Percentiles rank a stretch among this genome's conserved stretches.
phyloP scores from a whole-genome alignment of 2,113 vertebrate species.

The Macrotus californicus region DNA sequence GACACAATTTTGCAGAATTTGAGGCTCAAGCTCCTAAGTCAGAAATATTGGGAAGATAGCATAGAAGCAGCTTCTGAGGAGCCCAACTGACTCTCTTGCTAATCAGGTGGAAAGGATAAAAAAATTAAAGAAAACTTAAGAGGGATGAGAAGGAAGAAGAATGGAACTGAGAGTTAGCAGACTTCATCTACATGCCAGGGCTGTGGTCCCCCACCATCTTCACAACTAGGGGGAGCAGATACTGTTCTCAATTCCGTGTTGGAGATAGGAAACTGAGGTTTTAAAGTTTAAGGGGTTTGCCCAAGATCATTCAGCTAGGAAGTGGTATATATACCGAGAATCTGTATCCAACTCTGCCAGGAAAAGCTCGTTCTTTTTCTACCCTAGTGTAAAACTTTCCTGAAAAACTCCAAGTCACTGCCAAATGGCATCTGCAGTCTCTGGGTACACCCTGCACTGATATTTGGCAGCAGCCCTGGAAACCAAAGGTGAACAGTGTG shows the following conservation, averaged over 20 bases:
- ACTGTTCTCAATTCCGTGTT: background rate
- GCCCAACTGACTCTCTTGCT: background rate
- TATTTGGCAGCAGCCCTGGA: slow-evolving; percentile 48
- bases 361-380: background rate
- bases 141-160: background rate
- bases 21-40: background rate
- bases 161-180: background rate
- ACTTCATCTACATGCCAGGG: background rate
- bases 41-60: background rate
- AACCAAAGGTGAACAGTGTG: slow-evolving; percentile 57
- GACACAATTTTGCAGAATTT: background rate
- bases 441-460: slow-evolving; percentile 45
- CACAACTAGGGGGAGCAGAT: background rate
- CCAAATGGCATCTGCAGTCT: slow-evolving; percentile 35
- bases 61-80: background rate
- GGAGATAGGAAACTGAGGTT: background rate
- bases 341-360: background rate
- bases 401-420: slow-evolving; percentile 25
- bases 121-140: background rate
- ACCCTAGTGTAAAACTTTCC: background rate
- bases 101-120: background rate
- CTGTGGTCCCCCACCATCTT: background rate
- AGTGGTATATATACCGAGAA: background rate
- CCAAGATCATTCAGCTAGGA: background rate
- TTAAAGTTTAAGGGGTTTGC: background rate